Base-by-base conservation (phyloP, 2,113 vertebrate genomes). In the Alces alces region DNA sequence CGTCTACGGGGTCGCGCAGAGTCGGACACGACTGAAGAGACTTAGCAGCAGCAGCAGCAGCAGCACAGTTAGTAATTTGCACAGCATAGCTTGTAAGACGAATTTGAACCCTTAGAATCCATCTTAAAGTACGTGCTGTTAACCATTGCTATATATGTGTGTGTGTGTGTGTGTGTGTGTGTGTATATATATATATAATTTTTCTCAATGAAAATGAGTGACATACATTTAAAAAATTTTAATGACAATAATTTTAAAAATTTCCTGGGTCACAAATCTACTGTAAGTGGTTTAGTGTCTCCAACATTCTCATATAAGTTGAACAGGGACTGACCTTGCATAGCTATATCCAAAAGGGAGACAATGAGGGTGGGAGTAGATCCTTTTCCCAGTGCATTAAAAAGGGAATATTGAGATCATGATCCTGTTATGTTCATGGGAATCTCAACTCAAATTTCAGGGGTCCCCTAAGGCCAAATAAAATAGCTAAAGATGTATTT, bases 401-500 rank as follows among this genome's bases (percentile, higher is more conserved):
- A 70, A 91, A 55, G 27, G n/a, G 17, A 5, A 28, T 93, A 79
- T 55, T 93, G 45, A 54, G 86, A 93, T 36, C 36, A 43, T 50
- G 60, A 95, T 87, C 64, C n/a, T 12, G 33, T 86, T 97, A 86
- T 73, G 61, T 88, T 79, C 39, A 73, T 33, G 23, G 17, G 12
- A 93, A 90, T 92, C 60, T 86, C 47, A 64, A 57, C 9, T 97
- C 28, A 25, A 90, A 93, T 89, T 91, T 55, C 39, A 45, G 12
- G 36, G 27, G 45, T 91, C 94, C 57, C 85, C 25, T 82, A 94
- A 92, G 90, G 33, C 58, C 64, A 86, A 86, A 87, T 57, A 33
- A 97, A 96, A 94, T 61, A 39, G 50, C 80, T 78, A 86, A 96
- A 83, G 50, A 93, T 80, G 3, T 43, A 58, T 86, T 97, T 96